Evolutionary conservation across 2,888 invertebrate genomes (phyloP).

Genomic region (Labia minor): DNA sequence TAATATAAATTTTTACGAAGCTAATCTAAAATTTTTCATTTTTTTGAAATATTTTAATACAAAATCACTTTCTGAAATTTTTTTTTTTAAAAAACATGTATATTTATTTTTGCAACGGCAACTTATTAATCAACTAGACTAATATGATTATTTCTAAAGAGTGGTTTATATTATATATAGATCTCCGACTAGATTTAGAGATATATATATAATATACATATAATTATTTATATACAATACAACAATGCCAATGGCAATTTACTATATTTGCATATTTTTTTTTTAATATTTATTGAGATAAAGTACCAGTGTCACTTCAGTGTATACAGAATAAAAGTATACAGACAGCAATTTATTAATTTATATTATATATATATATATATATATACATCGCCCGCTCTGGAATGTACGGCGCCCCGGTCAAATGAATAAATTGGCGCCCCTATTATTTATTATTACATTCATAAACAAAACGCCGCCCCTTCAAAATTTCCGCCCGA

Average conservation of each 20-base stretch:
- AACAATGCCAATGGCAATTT: conserved; percentile 24
- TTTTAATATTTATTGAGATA: conserved; percentile 13
- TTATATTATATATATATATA: neutral
- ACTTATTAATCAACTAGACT: conserved; percentile 32
- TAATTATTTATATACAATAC: conserved; percentile 23
- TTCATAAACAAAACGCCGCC: no score
- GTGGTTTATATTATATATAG: neutral
- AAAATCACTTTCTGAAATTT: neutral
- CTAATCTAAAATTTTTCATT: neutral
- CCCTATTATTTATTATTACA: no score
- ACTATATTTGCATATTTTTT: conserved; percentile 19
- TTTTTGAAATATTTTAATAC: neutral
- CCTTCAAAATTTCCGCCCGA: no score
- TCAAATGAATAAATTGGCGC: no score
- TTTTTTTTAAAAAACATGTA: neutral
- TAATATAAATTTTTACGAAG: neutral
- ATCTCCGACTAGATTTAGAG: no score
- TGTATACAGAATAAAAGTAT: conserved; percentile 5
- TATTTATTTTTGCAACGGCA: conserved; percentile 28
- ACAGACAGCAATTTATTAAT: neutral
- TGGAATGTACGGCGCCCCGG: no score
- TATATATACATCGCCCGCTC: no score
- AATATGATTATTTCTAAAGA: conserved; percentile 29
- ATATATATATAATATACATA: conserved; percentile 22
- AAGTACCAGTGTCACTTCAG: neutral